Evolutionary conservation across 1,140 invertebrate species (phyloP), one percentile per base, ranked within the genome.

Genomic region (Drosophila teissieri): DNA sequence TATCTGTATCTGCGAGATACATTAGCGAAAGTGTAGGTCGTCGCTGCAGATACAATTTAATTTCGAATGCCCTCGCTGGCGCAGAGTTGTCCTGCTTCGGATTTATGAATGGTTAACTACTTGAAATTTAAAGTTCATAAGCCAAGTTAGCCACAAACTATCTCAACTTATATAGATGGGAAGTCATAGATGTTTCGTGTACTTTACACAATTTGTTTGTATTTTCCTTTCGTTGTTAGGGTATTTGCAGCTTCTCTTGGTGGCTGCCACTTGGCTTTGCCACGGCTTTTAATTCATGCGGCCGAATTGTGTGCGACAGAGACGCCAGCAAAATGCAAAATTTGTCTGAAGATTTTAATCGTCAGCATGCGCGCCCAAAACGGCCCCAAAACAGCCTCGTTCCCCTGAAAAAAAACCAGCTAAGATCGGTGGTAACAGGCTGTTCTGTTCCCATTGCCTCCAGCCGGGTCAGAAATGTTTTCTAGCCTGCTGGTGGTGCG

Each of bases 331-430:
- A 89, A 89, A 89, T 89, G 84, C 84, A 89, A 89, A 89, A 89
- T 89, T 89, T 89, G 84, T 89, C 84, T 89, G 84, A 78, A 89
- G 84, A 89, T 89, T 89, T 89, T 89, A 89, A 89, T 89, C 84
- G 84, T 64, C 79, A 80, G 84, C 84, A 80, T 88, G 83, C 73
- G 83, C 83, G 73, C 84, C 80, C 84, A 88, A 80, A 89, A 80
- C 83, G 83, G 76, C 83, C 83, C 73, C 69, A 76, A 76, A 76
- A 68, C 55, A 69, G 54, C 58, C 7, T 31, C 31, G 31, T 31
- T 7, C 58, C 39, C 37, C 55, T n/a, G 37, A 27, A 6, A 27
- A 27, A 6, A 27, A 62, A 51, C 19, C 57, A 57, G 12, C 53
- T 45, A 55, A 77, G 76, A 89, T 89, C 63, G 75, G 57, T 79